A percentile compares a stretch with the other conserved stretches of the same genome.
phyloP scores from a whole-genome alignment of 2,113 vertebrate genomes.

The Sula dactylatra region DNA sequence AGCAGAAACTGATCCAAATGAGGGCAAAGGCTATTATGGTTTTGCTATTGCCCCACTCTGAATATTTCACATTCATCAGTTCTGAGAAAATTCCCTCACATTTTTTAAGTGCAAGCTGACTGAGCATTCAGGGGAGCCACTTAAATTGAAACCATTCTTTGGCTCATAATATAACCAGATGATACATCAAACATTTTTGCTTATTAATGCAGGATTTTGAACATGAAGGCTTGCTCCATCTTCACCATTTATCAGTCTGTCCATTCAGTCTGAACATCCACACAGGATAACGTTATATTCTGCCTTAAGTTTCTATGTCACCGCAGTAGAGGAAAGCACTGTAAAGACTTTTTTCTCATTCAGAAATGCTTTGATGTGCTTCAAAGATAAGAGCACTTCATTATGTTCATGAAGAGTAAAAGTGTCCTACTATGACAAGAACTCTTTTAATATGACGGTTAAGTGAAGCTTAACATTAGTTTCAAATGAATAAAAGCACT shows the following conservation, averaged over 20 bases:
- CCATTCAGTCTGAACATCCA: neutral
- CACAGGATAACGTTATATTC: neutral
- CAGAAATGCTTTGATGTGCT: constrained; percentile 24
- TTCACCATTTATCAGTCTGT: neutral
- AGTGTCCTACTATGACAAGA: neutral
- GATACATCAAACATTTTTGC: constrained; percentile 9
- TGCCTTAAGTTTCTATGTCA: neutral
- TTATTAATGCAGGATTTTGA: constrained; percentile 23
- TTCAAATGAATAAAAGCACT: constrained; percentile 18
- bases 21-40: neutral
- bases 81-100: neutral
- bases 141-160: constrained; percentile 26
- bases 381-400: constrained; percentile 15
- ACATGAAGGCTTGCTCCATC: neutral
- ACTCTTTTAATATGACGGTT: neutral
- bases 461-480: constrained; percentile 8
- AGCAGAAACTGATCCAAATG: neutral
- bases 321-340: neutral
- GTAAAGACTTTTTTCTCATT: neutral
- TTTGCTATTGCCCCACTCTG: neutral
- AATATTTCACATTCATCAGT: neutral
- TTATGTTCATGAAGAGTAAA: neutral
- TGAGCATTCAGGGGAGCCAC: neutral
- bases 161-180: neutral
- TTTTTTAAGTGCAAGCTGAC: neutral